These are phyloP conservation scores for Anomalospiza imberbis DNA, from an alignment of 2,797 vertebrate genomes.

Conservation along the genomic window DNA sequence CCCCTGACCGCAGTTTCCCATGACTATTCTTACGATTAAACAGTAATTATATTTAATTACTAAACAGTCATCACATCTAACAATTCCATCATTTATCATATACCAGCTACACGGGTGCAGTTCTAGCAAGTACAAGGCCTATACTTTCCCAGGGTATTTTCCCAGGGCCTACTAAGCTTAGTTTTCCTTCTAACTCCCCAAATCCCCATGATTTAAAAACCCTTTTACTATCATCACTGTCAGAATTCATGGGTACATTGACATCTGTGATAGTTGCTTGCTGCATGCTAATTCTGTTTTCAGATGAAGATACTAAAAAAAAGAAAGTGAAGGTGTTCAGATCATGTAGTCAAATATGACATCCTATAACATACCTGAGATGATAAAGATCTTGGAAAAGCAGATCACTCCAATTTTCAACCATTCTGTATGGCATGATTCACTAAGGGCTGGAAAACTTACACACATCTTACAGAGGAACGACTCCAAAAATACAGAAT, in stretches of 20 bases:
- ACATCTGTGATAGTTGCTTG: neutral
- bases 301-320: neutral
- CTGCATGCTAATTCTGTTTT: neutral
- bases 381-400: neutral
- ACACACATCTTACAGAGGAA: neutral
- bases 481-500: neutral
- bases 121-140: too few relatives aligned
- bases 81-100: too few relatives aligned
- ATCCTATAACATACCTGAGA: neutral
- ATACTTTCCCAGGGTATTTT: too few relatives aligned
- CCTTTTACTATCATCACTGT: too few relatives aligned
- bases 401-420: neutral
- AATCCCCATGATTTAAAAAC: too few relatives aligned
- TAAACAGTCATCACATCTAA: too few relatives aligned
- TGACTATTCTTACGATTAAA: too few relatives aligned
- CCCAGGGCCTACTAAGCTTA: too few relatives aligned
- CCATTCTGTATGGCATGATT: neutral
- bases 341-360: neutral
- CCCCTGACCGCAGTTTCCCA: too few relatives aligned
- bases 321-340: neutral
- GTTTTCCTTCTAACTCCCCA: too few relatives aligned
- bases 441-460: neutral
- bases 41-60: too few relatives aligned
- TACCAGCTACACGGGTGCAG: too few relatives aligned
- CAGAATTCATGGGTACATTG: neutral